phyloP scores from a whole-genome alignment of 2,888 invertebrate genomes.

The Aspidiotus destructor region DNA sequence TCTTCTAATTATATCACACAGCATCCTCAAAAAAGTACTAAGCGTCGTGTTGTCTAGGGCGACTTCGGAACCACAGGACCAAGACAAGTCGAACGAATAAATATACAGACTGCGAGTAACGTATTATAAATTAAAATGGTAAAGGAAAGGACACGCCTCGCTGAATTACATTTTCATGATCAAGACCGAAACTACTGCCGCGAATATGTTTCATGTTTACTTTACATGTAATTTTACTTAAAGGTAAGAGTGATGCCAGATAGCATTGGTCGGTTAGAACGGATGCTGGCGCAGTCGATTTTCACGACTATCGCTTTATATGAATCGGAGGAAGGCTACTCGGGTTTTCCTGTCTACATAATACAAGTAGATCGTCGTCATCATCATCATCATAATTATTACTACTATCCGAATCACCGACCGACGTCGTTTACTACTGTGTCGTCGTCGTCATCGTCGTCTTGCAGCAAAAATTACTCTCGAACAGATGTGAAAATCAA shows the following conservation, averaged over 20 bases:
- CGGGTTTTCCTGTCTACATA: neutral
- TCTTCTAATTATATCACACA: too few species aligned
- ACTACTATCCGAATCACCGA: too few species aligned
- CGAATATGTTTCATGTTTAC: neutral
- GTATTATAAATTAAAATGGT: neutral
- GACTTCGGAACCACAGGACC: too few species aligned
- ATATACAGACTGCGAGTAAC: too few species aligned
- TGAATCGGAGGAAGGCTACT: neutral
- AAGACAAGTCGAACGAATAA: too few species aligned
- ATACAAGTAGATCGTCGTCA: neutral
- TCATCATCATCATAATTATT: too few species aligned
- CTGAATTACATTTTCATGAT: neutral
- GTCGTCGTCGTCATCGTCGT: too few species aligned
- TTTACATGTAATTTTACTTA: neutral
- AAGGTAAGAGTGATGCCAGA: slow-evolving; percentile 1
- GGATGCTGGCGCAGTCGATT: neutral
- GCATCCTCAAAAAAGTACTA: too few species aligned
- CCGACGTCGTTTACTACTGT: too few species aligned
- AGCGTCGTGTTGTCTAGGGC: too few species aligned
- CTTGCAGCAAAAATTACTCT: neutral
- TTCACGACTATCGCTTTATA: neutral
- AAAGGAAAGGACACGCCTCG: slow-evolving; percentile 1
- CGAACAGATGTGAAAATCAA: slow-evolving; percentile 1
- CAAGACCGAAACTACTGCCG: neutral
- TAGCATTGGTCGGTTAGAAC: slow-evolving; percentile 3